Percentiles rank a stretch among this genome's conserved stretches.
phyloP scores from a whole-genome alignment of 2,797 vertebrate genomes.

The Delichon dasypus region DNA sequence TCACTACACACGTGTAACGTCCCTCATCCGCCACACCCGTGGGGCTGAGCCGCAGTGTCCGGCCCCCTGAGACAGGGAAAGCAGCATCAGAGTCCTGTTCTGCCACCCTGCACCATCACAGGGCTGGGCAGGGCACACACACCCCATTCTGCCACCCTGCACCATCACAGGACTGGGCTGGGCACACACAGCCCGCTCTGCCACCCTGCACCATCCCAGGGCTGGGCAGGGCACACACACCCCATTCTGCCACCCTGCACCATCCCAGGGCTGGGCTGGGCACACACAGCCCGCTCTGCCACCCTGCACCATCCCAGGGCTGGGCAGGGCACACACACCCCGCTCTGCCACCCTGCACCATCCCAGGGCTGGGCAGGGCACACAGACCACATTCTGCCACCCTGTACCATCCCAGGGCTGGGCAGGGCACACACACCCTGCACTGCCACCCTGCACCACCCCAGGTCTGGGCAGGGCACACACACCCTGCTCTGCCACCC shows the following conservation, averaged over 20 bases:
- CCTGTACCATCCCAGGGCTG: neutral
- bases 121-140: no score
- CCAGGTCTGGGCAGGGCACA: neutral
- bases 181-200: neutral
- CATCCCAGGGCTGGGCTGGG: neutral
- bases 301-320: neutral
- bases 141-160: no score
- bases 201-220: neutral
- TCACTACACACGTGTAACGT: conserved; percentile 88
- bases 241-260: neutral
- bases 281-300: neutral
- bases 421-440: neutral
- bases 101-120: neutral
- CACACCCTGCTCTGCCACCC: neutral
- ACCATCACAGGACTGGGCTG: neutral
- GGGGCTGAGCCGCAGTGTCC: conserved; percentile 85
- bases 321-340: neutral
- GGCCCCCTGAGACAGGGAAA: conserved; percentile 80
- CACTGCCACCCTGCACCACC: no score
- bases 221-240: neutral
- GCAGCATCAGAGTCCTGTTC: neutral
- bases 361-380: neutral
- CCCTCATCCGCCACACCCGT: conserved; percentile 81
- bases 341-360: no score
- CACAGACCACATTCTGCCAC: no score